Percentiles rank a stretch among this genome's conserved stretches.
Evolutionary conservation across 2,797 vertebrate genomes (phyloP).

Genomic region (Chrosomus eos): DNA sequence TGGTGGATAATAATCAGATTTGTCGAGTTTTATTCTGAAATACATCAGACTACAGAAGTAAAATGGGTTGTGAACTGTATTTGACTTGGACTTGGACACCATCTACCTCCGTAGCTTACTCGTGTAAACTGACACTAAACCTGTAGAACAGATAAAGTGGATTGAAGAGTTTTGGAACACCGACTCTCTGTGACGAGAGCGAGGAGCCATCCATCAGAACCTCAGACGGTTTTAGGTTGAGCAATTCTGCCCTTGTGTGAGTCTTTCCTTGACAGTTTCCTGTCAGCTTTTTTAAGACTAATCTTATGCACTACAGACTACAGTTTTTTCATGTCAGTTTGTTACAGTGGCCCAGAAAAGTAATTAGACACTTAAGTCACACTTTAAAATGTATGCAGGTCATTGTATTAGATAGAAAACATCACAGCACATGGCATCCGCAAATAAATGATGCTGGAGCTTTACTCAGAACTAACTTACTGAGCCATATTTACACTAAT

Average conservation of each 20-base stretch:
- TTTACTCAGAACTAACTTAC: not conserved
- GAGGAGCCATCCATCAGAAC: conserved; percentile 18
- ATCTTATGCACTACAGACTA: conserved; percentile 22
- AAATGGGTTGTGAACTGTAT: not conserved
- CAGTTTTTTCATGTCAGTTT: not conserved
- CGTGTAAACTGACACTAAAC: conserved; percentile 17
- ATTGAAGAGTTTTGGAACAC: conserved; percentile 60
- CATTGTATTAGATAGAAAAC: not conserved
- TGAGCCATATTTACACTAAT: not conserved
- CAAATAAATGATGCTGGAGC: not conserved
- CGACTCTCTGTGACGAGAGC: not conserved
- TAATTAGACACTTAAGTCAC: not conserved
- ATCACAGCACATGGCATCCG: not conserved
- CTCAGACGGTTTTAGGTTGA: conserved; percentile 13
- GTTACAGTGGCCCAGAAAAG: not conserved
- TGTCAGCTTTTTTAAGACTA: conserved; percentile 27
- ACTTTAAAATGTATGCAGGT: conserved; percentile 1
- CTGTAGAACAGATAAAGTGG: conserved; percentile 51
- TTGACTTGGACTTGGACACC: not conserved
- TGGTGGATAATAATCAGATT: not conserved
- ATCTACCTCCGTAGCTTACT: not conserved
- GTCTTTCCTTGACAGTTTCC: conserved; percentile 8
- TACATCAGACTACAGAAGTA: not conserved
- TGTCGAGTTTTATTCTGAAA: not conserved
- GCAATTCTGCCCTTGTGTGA: conserved; percentile 3